Evolutionary conservation across 2,113 vertebrate genomes (phyloP).

Genomic region (Pungitius pungitius): DNA sequence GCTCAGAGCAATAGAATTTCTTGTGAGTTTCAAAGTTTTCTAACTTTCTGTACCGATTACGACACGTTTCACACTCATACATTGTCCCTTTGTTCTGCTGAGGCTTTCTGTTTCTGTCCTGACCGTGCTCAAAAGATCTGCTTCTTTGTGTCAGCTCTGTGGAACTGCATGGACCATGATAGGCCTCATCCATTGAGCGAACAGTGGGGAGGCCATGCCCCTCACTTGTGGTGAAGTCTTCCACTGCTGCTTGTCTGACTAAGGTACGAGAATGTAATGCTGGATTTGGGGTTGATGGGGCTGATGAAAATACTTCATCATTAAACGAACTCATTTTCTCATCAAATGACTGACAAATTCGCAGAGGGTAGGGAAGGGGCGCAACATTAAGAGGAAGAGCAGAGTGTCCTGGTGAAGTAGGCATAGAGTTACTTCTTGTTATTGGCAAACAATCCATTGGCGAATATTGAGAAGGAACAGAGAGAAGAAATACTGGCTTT

Average conservation of each 20-base stretch:
- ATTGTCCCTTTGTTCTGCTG: constrained; percentile 93
- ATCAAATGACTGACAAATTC: constrained; percentile 96
- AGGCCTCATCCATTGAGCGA: constrained; percentile 88
- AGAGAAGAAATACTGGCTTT: constrained; percentile 95
- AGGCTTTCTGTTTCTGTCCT: constrained; percentile 88
- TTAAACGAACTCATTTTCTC: constrained; percentile 91
- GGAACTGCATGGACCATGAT: constrained; percentile 77
- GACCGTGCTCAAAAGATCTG: constrained; percentile 84
- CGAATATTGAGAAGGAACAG: constrained; percentile 89
- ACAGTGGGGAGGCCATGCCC: constrained; percentile 81
- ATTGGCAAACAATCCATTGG: constrained; percentile 96
- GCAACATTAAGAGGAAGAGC: constrained; percentile 87
- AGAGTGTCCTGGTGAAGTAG: constrained; percentile 90
- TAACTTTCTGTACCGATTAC: constrained; percentile 93
- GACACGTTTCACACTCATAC: constrained; percentile 98
- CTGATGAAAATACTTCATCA: constrained; percentile 93
- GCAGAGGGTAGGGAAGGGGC: constrained; percentile 86
- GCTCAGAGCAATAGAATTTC: constrained; percentile 98
- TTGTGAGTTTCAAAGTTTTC: constrained; percentile 99
- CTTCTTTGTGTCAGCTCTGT: constrained; percentile 84
- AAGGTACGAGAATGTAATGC: constrained; percentile 89
- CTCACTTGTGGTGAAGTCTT: constrained; percentile 89
- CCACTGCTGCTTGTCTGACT: constrained; percentile 92
- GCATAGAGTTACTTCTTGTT: constrained; percentile 98
- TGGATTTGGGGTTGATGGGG: constrained; percentile 86